Percentiles rank a stretch among this genome's conserved stretches.
phyloP scores from a whole-genome alignment of 2,113 vertebrate species.

The Thalassarche chlororhynchos region DNA sequence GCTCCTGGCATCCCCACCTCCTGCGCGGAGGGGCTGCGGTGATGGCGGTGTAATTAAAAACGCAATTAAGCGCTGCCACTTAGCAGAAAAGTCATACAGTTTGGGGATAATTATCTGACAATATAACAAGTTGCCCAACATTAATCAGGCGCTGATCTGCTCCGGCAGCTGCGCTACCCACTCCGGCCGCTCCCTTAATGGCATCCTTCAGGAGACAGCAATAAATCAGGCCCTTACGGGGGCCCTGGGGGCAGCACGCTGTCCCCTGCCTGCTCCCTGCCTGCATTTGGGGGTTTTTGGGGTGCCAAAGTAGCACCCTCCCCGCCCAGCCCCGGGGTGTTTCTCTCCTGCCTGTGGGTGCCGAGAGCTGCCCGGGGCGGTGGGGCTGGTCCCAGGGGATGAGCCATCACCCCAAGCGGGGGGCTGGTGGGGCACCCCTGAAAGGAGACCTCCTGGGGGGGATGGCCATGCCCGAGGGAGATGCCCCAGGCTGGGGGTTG shows the following conservation, averaged over 20 bases:
- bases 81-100: slow-evolving; percentile 74
- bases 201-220: background rate
- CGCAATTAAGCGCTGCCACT: slow-evolving; percentile 71
- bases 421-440: background rate
- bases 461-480: fast-evolving
- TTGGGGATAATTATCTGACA: slow-evolving; percentile 77
- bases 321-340: fast-evolving
- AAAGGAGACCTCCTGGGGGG: background rate
- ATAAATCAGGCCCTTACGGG: background rate
- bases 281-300: background rate
- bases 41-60: slow-evolving; percentile 69
- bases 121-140: slow-evolving; percentile 76
- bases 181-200: background rate
- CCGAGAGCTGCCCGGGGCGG: fast-evolving
- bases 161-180: slow-evolving; percentile 48
- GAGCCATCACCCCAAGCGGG: background rate
- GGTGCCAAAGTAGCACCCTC: background rate
- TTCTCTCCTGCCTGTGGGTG: background rate
- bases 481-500: background rate
- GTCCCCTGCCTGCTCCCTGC: background rate
- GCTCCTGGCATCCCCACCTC: background rate
- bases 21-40: background rate
- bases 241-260: background rate
- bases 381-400: background rate
- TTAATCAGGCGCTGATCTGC: slow-evolving; percentile 70